Conservation (phyloP, 1,140 invertebrate species). For the Drosophila virilis region DNA sequence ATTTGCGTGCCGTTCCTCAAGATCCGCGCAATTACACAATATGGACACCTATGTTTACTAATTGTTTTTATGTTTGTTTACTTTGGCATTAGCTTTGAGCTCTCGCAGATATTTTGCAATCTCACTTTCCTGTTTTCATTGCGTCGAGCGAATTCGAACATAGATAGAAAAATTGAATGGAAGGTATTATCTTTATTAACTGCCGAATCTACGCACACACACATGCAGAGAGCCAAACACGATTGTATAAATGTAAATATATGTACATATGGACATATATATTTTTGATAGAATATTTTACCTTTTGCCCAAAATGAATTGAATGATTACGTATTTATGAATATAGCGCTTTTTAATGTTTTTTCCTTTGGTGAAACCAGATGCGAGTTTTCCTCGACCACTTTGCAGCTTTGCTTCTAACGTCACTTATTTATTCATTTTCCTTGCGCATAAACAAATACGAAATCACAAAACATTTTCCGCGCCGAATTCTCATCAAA, state of each 20-base stretch:
- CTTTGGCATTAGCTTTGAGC: slow-evolving; percentile 49
- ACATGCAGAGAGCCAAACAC: background rate
- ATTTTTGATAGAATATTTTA: slow-evolving; percentile 20
- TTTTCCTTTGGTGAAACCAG: slow-evolving; percentile 39
- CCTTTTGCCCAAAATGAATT: slow-evolving; percentile 34
- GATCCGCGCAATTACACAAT: slow-evolving; percentile 8
- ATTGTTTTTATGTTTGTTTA: slow-evolving; percentile 55
- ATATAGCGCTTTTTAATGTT: slow-evolving; percentile 18
- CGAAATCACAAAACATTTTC: slow-evolving; percentile 11
- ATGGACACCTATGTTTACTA: slow-evolving; percentile 17
- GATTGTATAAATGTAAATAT: too few relatives aligned
- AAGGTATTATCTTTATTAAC: slow-evolving; percentile 20
- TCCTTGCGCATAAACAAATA: slow-evolving; percentile 33
- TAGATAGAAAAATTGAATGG: slow-evolving; percentile 5
- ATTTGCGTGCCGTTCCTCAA: background rate
- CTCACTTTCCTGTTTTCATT: slow-evolving; percentile 10
- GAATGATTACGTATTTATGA: slow-evolving; percentile 18
- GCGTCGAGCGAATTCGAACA: background rate
- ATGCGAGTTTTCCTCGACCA: slow-evolving; percentile 31
- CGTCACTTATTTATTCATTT: slow-evolving; percentile 57
- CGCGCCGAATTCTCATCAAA: background rate
- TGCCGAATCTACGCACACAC: background rate
- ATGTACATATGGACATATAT: slow-evolving; percentile 13
- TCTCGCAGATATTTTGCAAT: slow-evolving; percentile 34
- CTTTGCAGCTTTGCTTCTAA: slow-evolving; percentile 41